Evolutionary conservation across 2,888 invertebrate species (phyloP).

Genomic region (Rugalucina vietnamica): DNA sequence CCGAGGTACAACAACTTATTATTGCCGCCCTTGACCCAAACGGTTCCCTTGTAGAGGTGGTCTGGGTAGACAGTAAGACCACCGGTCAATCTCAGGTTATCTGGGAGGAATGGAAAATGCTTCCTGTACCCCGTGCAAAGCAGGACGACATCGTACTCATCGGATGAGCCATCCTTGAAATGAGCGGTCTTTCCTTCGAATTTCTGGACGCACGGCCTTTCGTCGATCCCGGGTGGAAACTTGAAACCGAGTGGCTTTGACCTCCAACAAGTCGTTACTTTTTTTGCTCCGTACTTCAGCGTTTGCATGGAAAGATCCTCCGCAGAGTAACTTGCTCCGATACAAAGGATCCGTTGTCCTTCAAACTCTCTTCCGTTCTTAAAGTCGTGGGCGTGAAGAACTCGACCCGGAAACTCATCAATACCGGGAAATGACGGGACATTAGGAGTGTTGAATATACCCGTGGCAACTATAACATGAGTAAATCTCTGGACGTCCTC

Average conservation of each 20-base stretch:
- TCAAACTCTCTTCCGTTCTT: conserved; percentile 30
- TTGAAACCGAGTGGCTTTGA: conserved; percentile 47
- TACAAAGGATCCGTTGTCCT: conserved; percentile 30
- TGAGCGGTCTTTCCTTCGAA: conserved; percentile 29
- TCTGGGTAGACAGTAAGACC: conserved; percentile 24
- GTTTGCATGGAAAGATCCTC: conserved; percentile 49
- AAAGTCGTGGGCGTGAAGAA: conserved; percentile 48
- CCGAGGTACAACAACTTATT: conserved; percentile 53
- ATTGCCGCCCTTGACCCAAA: conserved; percentile 48
- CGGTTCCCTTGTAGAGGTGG: conserved; percentile 46
- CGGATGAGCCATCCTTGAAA: conserved; percentile 45
- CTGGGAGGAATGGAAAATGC: conserved; percentile 32
- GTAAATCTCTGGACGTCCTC: conserved; percentile 13
- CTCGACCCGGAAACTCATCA: conserved; percentile 32
- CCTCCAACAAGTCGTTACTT: conserved; percentile 25
- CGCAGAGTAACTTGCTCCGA: conserved; percentile 50
- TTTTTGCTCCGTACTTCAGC: conserved; percentile 41
- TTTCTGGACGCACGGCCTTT: conserved; percentile 35
- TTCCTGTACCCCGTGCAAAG: conserved; percentile 52
- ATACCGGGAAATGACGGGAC: conserved; percentile 35
- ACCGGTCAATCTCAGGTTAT: conserved; percentile 23
- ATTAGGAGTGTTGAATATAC: conserved; percentile 31
- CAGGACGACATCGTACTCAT: conserved; percentile 43
- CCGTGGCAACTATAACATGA: conserved; percentile 39
- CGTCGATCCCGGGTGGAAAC: conserved; percentile 49